A percentile compares a stretch with the other conserved stretches of the same genome.
Conservation (phyloP, 2,797 vertebrate genomes). For the Gymnocypris eckloni region DNA sequence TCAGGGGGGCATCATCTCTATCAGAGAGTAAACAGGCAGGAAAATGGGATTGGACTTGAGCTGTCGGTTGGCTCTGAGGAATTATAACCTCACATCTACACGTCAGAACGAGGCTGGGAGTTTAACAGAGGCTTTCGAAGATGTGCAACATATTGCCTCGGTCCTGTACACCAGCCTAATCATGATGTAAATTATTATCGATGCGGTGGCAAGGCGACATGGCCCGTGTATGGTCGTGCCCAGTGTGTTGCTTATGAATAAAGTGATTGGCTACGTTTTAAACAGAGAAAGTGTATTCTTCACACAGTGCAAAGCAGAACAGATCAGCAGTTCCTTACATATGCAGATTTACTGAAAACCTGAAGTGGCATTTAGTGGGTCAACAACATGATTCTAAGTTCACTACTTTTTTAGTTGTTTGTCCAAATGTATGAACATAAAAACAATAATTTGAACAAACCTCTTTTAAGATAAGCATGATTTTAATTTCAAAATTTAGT, state of each 20-base stretch:
- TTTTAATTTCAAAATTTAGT: not conserved
- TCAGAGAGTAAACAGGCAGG: conserved; percentile 78
- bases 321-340: conserved; percentile 7
- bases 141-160: conserved; percentile 16
- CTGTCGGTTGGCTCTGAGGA: conserved; percentile 75
- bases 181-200: conserved; percentile 66
- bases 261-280: conserved; percentile 64
- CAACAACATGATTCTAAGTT: not conserved
- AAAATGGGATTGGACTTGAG: conserved; percentile 79
- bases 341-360: conserved; percentile 9
- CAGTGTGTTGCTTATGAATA: conserved; percentile 63
- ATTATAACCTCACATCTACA: conserved; percentile 58
- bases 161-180: conserved; percentile 53
- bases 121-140: conserved; percentile 59
- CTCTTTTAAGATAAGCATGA: not conserved
- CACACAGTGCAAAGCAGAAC: not conserved
- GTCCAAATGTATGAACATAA: not conserved
- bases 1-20: conserved; percentile 82
- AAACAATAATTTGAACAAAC: not conserved
- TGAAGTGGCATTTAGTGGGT: not conserved
- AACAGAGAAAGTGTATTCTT: conserved; percentile 16
- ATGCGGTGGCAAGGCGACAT: conserved; percentile 55
- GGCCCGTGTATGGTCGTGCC: conserved; percentile 39
- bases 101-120: conserved; percentile 49
- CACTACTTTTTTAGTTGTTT: not conserved